Conservation (phyloP, 1,140 invertebrate genomes). For the Piezodorus guildinii region DNA sequence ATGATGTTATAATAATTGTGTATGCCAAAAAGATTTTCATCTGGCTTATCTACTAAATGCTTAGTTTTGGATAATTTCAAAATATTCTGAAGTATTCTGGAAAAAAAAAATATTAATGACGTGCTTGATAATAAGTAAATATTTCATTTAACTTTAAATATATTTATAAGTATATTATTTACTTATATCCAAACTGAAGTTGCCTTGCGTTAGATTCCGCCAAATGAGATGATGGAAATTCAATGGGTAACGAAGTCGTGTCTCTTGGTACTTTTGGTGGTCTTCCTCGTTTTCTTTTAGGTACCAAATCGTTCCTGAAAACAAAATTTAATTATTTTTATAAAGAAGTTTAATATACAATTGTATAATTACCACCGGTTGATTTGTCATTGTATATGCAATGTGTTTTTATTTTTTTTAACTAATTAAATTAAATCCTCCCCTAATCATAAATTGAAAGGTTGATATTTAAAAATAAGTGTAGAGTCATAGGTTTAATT, state of each 20-base stretch:
- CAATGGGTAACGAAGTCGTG: background rate
- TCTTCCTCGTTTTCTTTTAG: conserved; percentile 1
- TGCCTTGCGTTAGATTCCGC: conserved; percentile 1
- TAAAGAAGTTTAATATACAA: too few species aligned
- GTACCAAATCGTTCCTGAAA: background rate
- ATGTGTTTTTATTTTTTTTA: too few species aligned
- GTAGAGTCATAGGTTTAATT: too few species aligned
- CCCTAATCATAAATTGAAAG: too few species aligned
- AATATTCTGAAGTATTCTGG: conserved; percentile 24
- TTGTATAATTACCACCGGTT: too few species aligned
- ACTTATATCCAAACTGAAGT: conserved; percentile 11
- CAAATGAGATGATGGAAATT: background rate
- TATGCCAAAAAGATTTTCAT: conserved; percentile 21
- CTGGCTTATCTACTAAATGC: conserved; percentile 24
- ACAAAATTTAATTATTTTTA: too few species aligned
- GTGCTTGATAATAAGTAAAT: background rate
- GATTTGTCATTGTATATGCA: too few species aligned
- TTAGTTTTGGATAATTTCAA: conserved; percentile 8
- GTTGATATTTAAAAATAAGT: too few species aligned
- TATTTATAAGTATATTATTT: background rate
- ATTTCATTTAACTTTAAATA: background rate
- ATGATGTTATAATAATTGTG: conserved; percentile 24
- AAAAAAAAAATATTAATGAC: background rate
- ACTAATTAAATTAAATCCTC: too few species aligned
- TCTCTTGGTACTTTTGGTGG: background rate